Conservation (phyloP, 2,113 vertebrate genomes). For the Trematocara variabile region DNA sequence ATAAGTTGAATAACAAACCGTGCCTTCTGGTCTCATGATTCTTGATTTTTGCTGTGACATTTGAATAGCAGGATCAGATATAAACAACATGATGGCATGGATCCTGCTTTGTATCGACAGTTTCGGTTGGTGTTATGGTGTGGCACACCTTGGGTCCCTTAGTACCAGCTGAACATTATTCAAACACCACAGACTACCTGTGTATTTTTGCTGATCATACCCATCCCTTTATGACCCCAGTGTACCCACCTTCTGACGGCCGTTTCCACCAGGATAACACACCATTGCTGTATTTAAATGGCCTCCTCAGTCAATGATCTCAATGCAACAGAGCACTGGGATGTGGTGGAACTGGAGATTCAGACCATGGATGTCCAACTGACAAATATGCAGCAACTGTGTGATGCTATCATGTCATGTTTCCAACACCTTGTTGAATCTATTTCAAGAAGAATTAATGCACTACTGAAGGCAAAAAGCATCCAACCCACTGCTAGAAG, state of each 20-base stretch:
- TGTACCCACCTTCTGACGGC: neutral
- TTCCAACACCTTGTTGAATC: neutral
- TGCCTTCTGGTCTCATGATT: neutral
- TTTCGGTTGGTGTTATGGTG: neutral
- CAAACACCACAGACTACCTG: fast-evolving
- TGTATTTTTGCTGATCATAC: neutral
- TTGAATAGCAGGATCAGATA: neutral
- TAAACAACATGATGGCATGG: neutral
- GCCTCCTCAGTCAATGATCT: neutral
- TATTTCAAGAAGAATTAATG: neutral
- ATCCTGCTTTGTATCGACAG: neutral
- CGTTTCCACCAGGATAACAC: neutral
- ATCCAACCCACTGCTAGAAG: neutral
- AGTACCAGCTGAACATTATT: neutral
- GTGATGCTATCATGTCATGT: neutral
- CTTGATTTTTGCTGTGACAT: neutral
- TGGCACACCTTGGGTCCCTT: neutral
- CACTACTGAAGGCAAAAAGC: neutral
- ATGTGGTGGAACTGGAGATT: neutral
- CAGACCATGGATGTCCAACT: neutral
- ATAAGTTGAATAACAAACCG: neutral
- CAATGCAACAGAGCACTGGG: neutral
- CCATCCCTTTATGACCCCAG: neutral
- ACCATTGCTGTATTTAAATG: neutral
- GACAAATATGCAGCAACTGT: neutral